A percentile compares a stretch with the other conserved stretches of the same genome.
Conservation (phyloP, 2,113 vertebrate genomes). For the Ibidorhyncha struthersii region DNA sequence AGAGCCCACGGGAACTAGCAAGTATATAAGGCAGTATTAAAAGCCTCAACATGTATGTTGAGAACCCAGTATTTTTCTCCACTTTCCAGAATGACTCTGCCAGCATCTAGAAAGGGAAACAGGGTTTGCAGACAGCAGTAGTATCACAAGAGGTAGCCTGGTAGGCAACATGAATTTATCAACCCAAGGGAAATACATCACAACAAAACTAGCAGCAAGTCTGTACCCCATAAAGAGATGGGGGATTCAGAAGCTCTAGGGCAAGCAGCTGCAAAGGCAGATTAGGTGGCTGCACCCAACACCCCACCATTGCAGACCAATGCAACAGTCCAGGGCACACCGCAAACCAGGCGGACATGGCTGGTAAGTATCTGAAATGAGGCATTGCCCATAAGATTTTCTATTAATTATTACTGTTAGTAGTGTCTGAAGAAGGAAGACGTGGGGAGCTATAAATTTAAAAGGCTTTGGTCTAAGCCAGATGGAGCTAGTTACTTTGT, state of each 20-base stretch:
- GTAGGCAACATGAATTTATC: neutral
- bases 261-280: neutral
- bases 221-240: fast-evolving
- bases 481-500: neutral
- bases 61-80: neutral
- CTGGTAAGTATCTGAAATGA: neutral
- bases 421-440: neutral
- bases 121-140: neutral
- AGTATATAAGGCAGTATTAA: neutral
- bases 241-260: neutral
- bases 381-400: neutral
- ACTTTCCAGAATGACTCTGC: neutral
- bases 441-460: neutral
- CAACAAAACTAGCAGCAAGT: neutral
- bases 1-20: neutral
- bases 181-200: neutral
- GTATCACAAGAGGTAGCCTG: neutral
- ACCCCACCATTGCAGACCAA: neutral
- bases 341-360: neutral
- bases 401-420: neutral
- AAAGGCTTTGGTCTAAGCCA: neutral
- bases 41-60: fast-evolving
- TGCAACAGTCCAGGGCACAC: neutral
- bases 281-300: neutral
- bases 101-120: neutral